A percentile compares a stretch with the other conserved stretches of the same genome.
These are phyloP conservation scores for Cenopis cana DNA, from an alignment of 2,888 invertebrate species.

Conservation along the genomic window DNA sequence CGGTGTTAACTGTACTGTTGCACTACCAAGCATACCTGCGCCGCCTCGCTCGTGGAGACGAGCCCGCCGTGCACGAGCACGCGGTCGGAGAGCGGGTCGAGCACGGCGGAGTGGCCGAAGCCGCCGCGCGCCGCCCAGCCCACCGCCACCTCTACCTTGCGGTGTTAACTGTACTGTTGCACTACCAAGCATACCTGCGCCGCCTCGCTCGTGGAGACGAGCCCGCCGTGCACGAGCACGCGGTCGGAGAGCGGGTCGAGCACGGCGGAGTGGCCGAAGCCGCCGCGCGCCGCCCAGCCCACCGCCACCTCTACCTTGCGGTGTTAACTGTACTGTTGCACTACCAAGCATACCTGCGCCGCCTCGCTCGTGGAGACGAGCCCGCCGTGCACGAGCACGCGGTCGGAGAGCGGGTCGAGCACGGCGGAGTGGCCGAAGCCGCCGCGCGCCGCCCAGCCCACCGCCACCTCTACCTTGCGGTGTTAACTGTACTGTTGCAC, in stretches of 20 bases:
- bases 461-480: too few relatives aligned
- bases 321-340: too few relatives aligned
- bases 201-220: slow-evolving; percentile 93
- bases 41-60: slow-evolving; percentile 93
- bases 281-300: slow-evolving; percentile 94
- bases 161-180: too few relatives aligned
- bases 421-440: slow-evolving; percentile 96
- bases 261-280: slow-evolving; percentile 95
- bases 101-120: slow-evolving; percentile 94
- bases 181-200: too few relatives aligned
- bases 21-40: too few relatives aligned
- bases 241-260: not conserved
- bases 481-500: too few relatives aligned
- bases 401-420: not conserved
- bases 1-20: too few relatives aligned
- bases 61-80: slow-evolving; percentile 84
- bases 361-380: slow-evolving; percentile 93
- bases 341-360: too few relatives aligned
- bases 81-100: not conserved
- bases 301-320: too few relatives aligned
- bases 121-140: slow-evolving; percentile 95
- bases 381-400: slow-evolving; percentile 74
- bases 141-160: too few relatives aligned
- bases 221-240: slow-evolving; percentile 80
- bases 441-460: slow-evolving; percentile 92